A percentile compares a stretch with the other conserved stretches of the same genome.
Evolutionary conservation across 2,797 vertebrate species (phyloP).

Genomic region (Discoglossus pictus): DNA sequence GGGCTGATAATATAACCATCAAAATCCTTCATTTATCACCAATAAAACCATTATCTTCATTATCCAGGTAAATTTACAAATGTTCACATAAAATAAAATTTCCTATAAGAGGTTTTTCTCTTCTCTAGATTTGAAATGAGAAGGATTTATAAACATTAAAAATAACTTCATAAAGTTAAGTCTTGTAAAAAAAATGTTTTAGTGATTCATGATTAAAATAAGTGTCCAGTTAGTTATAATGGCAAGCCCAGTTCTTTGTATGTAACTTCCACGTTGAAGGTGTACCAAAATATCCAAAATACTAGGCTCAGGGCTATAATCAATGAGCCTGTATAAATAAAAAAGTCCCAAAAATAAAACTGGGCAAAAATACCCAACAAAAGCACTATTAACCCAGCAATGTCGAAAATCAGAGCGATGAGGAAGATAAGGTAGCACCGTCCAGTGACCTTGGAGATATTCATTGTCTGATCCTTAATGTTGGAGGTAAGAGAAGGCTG

Average conservation of each 20-base stretch:
- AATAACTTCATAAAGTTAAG: no score
- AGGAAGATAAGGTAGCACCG: slow-evolving; percentile 62
- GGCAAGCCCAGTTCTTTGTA: slow-evolving; percentile 65
- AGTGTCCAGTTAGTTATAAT: slow-evolving; percentile 2
- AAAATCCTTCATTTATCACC: no score
- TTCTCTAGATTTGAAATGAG: no score
- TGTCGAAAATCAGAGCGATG: slow-evolving; percentile 74
- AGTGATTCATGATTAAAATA: no score
- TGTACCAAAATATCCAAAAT: slow-evolving; percentile 88
- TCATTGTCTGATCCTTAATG: slow-evolving; percentile 60
- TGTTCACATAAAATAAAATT: no score
- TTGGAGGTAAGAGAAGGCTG: slow-evolving; percentile 20
- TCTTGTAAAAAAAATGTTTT: no score
- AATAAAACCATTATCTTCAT: no score
- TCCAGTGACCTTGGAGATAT: background rate
- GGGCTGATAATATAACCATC: no score
- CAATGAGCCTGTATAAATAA: slow-evolving; percentile 79
- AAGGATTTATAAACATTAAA: no score
- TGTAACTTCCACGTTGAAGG: slow-evolving; percentile 74
- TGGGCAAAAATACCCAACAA: slow-evolving; percentile 77
- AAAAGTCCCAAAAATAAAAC: slow-evolving; percentile 84
- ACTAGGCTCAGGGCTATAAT: slow-evolving; percentile 81
- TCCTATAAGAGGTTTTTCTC: no score
- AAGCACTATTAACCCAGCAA: slow-evolving; percentile 72
- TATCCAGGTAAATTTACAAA: no score